Evolutionary conservation across 2,797 vertebrate species (phyloP).

Genomic region (Molothrus ater): DNA sequence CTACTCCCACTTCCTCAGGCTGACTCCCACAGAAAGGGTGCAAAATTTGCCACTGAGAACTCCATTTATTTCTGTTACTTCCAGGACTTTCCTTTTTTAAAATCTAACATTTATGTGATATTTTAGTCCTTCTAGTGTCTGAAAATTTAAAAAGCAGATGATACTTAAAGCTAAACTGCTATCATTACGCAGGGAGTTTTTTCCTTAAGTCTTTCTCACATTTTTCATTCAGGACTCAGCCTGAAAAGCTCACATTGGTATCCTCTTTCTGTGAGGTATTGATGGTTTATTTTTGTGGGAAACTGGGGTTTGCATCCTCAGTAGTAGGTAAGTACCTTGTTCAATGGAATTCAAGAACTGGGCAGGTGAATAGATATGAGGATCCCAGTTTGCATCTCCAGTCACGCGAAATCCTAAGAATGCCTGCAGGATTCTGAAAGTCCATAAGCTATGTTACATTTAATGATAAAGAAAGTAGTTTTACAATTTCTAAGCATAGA

Average conservation of each 20-base stretch:
- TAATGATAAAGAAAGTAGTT: not conserved
- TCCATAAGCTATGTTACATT: not conserved
- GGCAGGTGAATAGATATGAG: not conserved
- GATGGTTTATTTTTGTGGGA: not conserved
- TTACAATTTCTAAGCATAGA: not conserved
- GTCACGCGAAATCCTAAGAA: not conserved
- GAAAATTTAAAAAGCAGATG: slow-evolving; percentile 46
- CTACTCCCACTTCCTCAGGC: slow-evolving; percentile 10
- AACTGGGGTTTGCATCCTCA: not conserved
- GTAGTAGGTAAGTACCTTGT: not conserved
- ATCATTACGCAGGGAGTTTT: not conserved
- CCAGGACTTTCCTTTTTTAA: slow-evolving; percentile 40
- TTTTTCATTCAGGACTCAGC: not conserved
- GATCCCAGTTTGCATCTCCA: not conserved
- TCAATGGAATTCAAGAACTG: not conserved
- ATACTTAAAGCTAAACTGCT: slow-evolving; percentile 34
- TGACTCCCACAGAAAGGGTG: slow-evolving; percentile 29
- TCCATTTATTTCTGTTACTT: slow-evolving; percentile 32
- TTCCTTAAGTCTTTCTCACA: not conserved
- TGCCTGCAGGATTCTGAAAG: not conserved
- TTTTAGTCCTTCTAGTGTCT: slow-evolving; percentile 57
- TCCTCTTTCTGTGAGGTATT: not conserved
- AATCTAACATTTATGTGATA: slow-evolving; percentile 39
- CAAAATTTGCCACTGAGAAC: slow-evolving; percentile 35
- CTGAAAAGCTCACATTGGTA: not conserved